Evolutionary conservation across 2,888 invertebrate genomes (phyloP).

Genomic region (Zygothrica quintamaculata): DNA sequence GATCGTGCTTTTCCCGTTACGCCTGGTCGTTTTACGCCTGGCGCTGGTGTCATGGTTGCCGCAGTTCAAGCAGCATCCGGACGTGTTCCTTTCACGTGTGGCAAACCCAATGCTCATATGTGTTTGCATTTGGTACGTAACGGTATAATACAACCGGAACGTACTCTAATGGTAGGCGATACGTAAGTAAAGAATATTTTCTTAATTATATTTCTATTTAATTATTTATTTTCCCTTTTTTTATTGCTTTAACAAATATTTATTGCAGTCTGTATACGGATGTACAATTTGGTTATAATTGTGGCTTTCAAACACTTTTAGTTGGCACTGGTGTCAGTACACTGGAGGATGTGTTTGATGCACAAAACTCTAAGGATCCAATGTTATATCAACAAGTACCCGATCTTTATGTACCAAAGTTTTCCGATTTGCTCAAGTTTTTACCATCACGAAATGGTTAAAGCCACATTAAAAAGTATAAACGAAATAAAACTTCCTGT

Average conservation of each 20-base stretch:
- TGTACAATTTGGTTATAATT: slow-evolving; percentile 62
- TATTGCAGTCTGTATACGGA: slow-evolving; percentile 51
- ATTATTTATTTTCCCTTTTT: no score
- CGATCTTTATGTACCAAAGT: slow-evolving; percentile 47
- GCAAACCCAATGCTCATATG: slow-evolving; percentile 59
- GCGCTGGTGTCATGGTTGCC: slow-evolving; percentile 52
- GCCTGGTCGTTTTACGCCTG: slow-evolving; percentile 29
- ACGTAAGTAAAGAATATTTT: no score
- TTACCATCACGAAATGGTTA: slow-evolving; percentile 48
- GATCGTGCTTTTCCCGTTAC: slow-evolving; percentile 31
- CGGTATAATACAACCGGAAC: slow-evolving; percentile 52
- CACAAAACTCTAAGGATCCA: slow-evolving; percentile 40
- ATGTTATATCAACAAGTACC: slow-evolving; percentile 54
- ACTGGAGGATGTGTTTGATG: slow-evolving; percentile 38
- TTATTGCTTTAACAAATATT: no score
- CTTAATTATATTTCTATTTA: no score
- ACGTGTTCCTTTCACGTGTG: slow-evolving; percentile 52
- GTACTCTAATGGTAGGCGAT: slow-evolving; percentile 64
- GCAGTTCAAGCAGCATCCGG: slow-evolving; percentile 41
- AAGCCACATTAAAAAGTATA: not conserved
- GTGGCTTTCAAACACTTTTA: slow-evolving; percentile 64
- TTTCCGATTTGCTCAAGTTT: slow-evolving; percentile 53
- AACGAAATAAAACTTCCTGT: no score
- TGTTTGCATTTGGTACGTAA: slow-evolving; percentile 41
- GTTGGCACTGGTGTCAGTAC: slow-evolving; percentile 61